phyloP scores from a whole-genome alignment of 37 sponge, comb jelly and placozoan species.

The Dysidea cf. avara region DNA sequence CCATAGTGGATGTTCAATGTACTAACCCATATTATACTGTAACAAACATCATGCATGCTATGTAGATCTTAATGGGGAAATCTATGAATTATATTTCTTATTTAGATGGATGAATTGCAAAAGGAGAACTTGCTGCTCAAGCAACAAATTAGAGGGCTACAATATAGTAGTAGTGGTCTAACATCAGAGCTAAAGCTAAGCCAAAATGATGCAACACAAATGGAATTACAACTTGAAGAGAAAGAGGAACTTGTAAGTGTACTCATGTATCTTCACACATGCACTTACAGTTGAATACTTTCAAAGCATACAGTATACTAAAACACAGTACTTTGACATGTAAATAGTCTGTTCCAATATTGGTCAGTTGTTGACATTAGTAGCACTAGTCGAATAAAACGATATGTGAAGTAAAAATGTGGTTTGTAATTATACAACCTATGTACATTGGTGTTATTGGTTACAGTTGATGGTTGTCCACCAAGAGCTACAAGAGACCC shows the following conservation, averaged over 20 bases:
- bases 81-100: background rate
- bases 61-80: too few relatives aligned
- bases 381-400: too few relatives aligned
- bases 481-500: conserved; percentile 19
- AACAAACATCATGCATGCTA: too few relatives aligned
- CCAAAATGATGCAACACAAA: background rate
- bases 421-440: too few relatives aligned
- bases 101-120: conserved; percentile 13
- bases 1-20: too few relatives aligned
- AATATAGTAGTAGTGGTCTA: background rate
- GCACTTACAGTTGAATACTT: background rate
- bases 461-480: background rate
- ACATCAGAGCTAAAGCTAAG: too few relatives aligned
- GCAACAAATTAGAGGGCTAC: background rate
- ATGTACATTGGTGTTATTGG: too few relatives aligned
- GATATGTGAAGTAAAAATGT: too few relatives aligned
- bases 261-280: background rate
- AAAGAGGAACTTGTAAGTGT: background rate
- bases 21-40: too few relatives aligned
- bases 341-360: background rate
- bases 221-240: too few relatives aligned
- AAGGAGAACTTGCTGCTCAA: background rate
- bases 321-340: background rate
- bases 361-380: too few relatives aligned
- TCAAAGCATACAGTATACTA: background rate